Base-by-base conservation (phyloP, 2,797 vertebrate genomes). In the Coluber constrictor region DNA sequence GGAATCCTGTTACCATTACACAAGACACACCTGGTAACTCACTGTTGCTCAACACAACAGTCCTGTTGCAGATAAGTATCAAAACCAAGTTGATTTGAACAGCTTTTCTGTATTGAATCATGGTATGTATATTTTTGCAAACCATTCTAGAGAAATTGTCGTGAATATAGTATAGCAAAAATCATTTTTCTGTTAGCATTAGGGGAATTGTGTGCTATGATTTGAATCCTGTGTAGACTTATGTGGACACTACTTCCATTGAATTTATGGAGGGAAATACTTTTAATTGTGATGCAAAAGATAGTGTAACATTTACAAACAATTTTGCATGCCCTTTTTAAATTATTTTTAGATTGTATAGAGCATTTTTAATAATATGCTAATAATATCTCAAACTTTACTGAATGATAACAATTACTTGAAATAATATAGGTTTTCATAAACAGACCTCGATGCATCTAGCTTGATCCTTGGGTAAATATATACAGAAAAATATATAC, bases 1-100 rank as follows among this genome's bases (percentile, higher is more conserved):
- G 92, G 94, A 93, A 63, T 94, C 93, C 0, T 47, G 20, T 97
- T 94, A 92, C 94, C 18, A 37, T 86, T 16, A 90, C 55, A 70
- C 20, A 11, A 59, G 91, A 94, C 94, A 79, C 13, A 57, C 96
- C 95, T 96, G 95, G 96, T 92, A 94, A 97, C 96, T 20, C 87
- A 20, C 92, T 92, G 94, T 95, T 96, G 91, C 59, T 89, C 90
- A 15, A 27, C 79, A 63, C 27, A 18, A 60, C 92, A 95, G 93
- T 92, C 60, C 47, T 18, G 94, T 93, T 88, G 88, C 2, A 0
- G 0, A 0, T 92, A 29, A 66, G 16, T 11, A 66, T 27, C 54
- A 87, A 3, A 29, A 83, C 59, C 47, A 5, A 3, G 15, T 83
- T 55, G 66, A n/a, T 37, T 1, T 1, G 37, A 15, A 51, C 3